phyloP scores from a whole-genome alignment of 2,888 invertebrate species.

The Malachius bipustulatus region DNA sequence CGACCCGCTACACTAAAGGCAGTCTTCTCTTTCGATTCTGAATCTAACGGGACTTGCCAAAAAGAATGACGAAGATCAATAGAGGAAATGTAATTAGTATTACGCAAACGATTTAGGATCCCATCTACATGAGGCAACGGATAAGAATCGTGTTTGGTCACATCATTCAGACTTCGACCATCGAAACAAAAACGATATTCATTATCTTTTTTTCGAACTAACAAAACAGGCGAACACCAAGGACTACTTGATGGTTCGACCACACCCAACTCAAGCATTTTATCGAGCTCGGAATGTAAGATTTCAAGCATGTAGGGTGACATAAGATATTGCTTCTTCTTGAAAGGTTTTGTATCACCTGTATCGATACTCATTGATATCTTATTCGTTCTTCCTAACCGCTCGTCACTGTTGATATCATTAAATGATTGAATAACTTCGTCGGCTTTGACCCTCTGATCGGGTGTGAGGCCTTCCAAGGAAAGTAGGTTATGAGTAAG shows the following conservation, averaged over 20 bases:
- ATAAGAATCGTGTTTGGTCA: conserved; percentile 19
- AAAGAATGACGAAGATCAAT: conserved; percentile 17
- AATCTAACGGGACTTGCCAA: conserved; percentile 18
- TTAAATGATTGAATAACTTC: too few species aligned
- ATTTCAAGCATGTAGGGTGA: conserved; percentile 13
- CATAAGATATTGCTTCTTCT: conserved; percentile 13
- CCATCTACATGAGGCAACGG: conserved; percentile 16
- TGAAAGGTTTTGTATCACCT: conserved; percentile 11
- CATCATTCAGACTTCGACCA: conserved; percentile 17
- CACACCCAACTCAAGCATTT: conserved; percentile 18
- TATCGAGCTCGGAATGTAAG: conserved; percentile 16
- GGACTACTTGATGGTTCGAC: conserved; percentile 18
- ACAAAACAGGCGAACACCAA: conserved; percentile 18
- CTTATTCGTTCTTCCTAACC: conserved; percentile 11
- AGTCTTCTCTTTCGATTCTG: conserved; percentile 16
- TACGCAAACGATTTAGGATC: conserved; percentile 15
- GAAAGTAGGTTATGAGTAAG: too few species aligned
- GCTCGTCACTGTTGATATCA: conserved; percentile 4
- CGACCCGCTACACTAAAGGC: conserved; percentile 21
- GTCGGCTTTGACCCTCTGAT: too few species aligned
- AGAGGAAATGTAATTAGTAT: conserved; percentile 15
- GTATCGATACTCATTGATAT: conserved; percentile 13
- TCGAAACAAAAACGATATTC: conserved; percentile 18
- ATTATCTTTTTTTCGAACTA: conserved; percentile 18
- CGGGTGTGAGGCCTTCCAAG: too few species aligned